Evolutionary conservation across 2,888 invertebrate species (phyloP).

Genomic region (Therioaphis trifolii): DNA sequence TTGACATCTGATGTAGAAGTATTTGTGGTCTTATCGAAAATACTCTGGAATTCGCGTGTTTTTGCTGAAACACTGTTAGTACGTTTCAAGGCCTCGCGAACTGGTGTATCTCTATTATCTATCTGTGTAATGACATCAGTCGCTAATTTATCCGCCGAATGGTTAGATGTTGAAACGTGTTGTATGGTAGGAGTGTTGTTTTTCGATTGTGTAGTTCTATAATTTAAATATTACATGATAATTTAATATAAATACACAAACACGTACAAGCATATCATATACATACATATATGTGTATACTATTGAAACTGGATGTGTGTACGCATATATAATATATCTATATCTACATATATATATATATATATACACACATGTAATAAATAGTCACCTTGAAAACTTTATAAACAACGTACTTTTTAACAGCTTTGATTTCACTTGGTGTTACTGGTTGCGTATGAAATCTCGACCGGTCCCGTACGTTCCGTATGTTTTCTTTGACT

Average conservation of each 20-base stretch:
- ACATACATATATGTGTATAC: background rate
- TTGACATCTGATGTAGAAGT: constrained; percentile 24
- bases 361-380: too few species aligned
- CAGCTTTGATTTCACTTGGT: constrained; percentile 72
- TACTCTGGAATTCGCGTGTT: constrained; percentile 48
- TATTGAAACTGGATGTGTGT: too few species aligned
- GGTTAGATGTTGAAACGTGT: constrained; percentile 2
- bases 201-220: constrained; percentile 33
- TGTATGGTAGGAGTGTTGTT: background rate
- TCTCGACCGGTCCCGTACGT: constrained; percentile 59
- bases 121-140: background rate
- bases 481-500: constrained; percentile 1
- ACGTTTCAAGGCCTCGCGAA: constrained; percentile 16
- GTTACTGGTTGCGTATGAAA: constrained; percentile 82
- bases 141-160: background rate
- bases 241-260: background rate
- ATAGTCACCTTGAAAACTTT: constrained; percentile 51
- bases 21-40: constrained; percentile 34
- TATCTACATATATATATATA: too few species aligned
- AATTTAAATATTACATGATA: constrained; percentile 13
- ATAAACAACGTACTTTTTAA: constrained; percentile 57
- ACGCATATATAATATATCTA: background rate
- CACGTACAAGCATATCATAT: background rate
- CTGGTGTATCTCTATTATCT: background rate
- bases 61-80: constrained; percentile 46